Conservation (phyloP, 2,113 vertebrate genomes). For the Vulpes lagopus region DNA sequence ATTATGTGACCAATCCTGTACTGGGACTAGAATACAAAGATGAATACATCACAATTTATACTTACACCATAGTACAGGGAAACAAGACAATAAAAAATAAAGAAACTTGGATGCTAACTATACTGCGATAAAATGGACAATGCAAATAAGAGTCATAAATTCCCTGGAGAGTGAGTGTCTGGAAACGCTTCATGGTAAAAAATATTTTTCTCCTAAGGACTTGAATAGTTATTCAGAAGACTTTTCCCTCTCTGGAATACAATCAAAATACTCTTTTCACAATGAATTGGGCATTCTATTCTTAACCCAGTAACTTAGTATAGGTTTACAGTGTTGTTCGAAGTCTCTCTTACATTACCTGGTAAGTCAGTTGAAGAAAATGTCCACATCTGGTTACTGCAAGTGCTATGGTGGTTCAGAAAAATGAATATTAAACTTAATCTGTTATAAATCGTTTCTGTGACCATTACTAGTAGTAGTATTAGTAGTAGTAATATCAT, state of each 20-base stretch:
- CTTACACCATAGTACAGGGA: neutral
- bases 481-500: neutral
- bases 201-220: neutral
- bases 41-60: neutral
- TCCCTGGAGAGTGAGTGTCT: neutral
- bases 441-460: neutral
- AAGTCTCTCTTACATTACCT: neutral
- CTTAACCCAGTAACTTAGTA: neutral
- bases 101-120: neutral
- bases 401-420: neutral
- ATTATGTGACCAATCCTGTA: neutral
- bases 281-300: neutral
- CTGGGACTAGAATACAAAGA: neutral
- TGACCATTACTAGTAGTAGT: neutral
- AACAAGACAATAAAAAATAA: neutral
- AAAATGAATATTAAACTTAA: neutral
- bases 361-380: neutral
- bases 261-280: neutral
- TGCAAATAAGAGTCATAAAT: neutral
- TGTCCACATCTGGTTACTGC: neutral
- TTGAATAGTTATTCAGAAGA: neutral
- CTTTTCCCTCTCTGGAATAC: neutral
- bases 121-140: neutral
- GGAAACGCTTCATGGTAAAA: neutral
- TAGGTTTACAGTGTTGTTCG: neutral